Evolutionary conservation across 2,113 vertebrate species (phyloP).

Genomic region (Glareola pratincola): DNA sequence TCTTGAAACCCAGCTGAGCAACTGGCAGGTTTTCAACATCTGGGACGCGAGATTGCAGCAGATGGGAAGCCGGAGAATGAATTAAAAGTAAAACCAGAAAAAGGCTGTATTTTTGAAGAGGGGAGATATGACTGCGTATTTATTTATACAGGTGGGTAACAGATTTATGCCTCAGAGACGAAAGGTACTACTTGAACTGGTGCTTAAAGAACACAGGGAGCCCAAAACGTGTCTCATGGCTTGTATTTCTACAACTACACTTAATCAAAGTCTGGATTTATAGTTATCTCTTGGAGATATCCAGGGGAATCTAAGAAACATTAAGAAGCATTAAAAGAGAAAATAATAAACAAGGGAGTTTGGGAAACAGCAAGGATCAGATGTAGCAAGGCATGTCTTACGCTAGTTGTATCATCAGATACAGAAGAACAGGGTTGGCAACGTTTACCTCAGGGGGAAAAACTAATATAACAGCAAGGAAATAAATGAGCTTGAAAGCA

Average conservation of each 20-base stretch:
- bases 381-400: slow-evolving; percentile 1
- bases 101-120: not conserved
- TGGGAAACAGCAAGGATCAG: not conserved
- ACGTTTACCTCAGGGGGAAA: not conserved
- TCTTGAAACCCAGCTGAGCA: slow-evolving; percentile 33
- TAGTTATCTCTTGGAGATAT: not conserved
- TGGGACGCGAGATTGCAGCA: slow-evolving; percentile 5
- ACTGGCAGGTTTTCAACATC: slow-evolving; percentile 43
- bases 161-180: not conserved
- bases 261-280: not conserved
- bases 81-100: slow-evolving; percentile 9
- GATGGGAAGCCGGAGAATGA: not conserved
- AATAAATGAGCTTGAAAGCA: slow-evolving; percentile 33
- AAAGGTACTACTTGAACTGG: not conserved
- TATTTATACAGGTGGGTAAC: not conserved
- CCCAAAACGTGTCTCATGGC: not conserved
- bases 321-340: not conserved
- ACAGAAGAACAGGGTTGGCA: not conserved
- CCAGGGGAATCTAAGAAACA: not conserved
- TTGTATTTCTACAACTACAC: not conserved
- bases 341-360: not conserved
- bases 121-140: not conserved
- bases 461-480: slow-evolving; percentile 4
- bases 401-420: not conserved
- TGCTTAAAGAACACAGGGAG: not conserved